Evolutionary conservation across 2,113 vertebrate species (phyloP).

Genomic region (Larimichthys polyactis): DNA sequence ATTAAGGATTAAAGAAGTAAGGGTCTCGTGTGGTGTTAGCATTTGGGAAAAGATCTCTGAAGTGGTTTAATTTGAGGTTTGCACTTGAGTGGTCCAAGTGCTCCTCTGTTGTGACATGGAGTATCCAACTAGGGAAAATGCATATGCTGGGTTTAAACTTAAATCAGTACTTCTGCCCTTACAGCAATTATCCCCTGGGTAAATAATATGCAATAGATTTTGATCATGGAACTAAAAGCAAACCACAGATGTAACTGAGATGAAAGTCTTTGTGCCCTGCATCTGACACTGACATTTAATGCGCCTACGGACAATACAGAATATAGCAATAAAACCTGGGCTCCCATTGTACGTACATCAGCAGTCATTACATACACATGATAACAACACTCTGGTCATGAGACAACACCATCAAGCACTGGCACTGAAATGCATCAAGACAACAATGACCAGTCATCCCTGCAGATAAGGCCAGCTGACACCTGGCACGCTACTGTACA

Average conservation of each 20-base stretch:
- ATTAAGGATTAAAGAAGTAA: background rate
- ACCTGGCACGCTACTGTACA: background rate
- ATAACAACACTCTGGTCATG: background rate
- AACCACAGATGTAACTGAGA: background rate
- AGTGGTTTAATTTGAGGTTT: conserved; percentile 32
- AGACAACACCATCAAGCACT: background rate
- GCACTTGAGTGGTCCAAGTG: conserved; percentile 13
- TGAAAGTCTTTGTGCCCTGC: background rate
- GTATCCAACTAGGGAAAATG: background rate
- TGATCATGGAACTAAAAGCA: background rate
- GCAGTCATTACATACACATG: background rate
- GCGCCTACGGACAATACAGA: background rate
- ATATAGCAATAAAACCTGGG: background rate
- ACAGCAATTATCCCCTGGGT: background rate
- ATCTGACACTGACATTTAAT: background rate
- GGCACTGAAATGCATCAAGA: background rate
- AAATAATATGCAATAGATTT: background rate
- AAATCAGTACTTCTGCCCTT: background rate
- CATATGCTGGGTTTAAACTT: background rate
- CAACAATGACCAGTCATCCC: conserved; percentile 1
- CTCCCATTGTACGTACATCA: background rate
- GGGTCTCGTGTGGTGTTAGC: background rate
- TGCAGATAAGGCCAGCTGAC: background rate
- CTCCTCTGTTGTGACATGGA: conserved; percentile 9
- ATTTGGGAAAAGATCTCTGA: background rate